Evolutionary conservation across 2,797 vertebrate species (phyloP).

Genomic region (Hafferia zeledoni): DNA sequence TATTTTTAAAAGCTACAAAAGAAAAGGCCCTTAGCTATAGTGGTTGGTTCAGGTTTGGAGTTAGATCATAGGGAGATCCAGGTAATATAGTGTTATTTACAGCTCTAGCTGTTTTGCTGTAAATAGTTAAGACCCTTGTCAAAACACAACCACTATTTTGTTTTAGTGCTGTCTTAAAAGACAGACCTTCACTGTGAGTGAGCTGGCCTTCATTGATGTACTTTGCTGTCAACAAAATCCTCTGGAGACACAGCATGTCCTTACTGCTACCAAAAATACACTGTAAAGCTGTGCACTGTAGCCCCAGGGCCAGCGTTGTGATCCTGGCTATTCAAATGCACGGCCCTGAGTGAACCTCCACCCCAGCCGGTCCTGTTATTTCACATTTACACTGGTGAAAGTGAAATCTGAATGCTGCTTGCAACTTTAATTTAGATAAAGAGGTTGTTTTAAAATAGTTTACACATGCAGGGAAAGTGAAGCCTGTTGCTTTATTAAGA

Average conservation of each 20-base stretch:
- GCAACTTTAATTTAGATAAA: neutral
- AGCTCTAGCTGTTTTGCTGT: constrained; percentile 51
- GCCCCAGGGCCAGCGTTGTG: neutral
- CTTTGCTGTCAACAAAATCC: constrained; percentile 75
- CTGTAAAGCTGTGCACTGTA: neutral
- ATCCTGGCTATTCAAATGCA: neutral
- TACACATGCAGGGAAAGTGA: neutral
- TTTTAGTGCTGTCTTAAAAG: constrained; percentile 83
- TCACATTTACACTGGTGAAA: neutral
- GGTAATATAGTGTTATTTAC: constrained; percentile 65
- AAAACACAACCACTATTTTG: constrained; percentile 79
- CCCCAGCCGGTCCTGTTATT: neutral
- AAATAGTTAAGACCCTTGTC: constrained; percentile 77
- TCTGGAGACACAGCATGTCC: constrained; percentile 71
- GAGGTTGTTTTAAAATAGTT: neutral
- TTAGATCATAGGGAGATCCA: constrained; percentile 66
- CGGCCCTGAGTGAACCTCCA: neutral
- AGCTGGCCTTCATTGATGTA: constrained; percentile 75
- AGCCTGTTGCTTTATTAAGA: neutral
- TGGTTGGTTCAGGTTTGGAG: constrained; percentile 70
- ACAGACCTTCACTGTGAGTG: constrained; percentile 76
- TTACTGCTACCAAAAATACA: constrained; percentile 62
- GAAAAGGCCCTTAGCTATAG: constrained; percentile 42
- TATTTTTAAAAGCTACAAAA: constrained; percentile 26
- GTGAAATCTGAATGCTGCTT: neutral